Conservation (phyloP, 2,113 vertebrate species). For the Pseudorasbora parva region DNA sequence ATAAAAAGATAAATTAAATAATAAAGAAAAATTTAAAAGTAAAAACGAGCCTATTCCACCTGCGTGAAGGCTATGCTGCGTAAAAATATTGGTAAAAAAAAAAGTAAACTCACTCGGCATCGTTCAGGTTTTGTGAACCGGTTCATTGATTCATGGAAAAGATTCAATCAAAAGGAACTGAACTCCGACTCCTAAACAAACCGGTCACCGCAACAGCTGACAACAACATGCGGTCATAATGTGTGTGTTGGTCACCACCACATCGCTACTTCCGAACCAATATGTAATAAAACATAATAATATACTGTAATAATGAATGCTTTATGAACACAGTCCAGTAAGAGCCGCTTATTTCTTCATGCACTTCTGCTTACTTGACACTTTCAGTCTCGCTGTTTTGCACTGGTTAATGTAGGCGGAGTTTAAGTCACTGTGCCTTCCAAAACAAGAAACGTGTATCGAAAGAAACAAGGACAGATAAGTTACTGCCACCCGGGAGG, state of each 20-base stretch:
- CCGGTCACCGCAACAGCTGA: neutral
- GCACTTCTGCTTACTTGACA: conserved; percentile 30
- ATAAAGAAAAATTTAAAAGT: no score
- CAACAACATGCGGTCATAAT: no score
- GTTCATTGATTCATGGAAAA: neutral
- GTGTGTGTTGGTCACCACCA: no score
- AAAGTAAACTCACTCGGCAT: no score
- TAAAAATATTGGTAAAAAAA: no score
- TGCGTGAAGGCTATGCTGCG: no score
- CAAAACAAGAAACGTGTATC: conserved; percentile 66
- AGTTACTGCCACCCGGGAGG: neutral
- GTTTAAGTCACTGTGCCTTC: neutral
- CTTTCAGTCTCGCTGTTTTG: conserved; percentile 57
- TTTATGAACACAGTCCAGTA: neutral
- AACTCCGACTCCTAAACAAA: neutral
- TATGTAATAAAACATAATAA: neutral
- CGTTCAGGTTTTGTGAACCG: neutral
- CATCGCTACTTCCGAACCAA: neutral
- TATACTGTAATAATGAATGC: neutral
- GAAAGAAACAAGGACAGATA: conserved; percentile 52
- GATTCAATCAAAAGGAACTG: neutral
- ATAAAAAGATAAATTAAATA: no score
- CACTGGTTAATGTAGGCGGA: conserved; percentile 46
- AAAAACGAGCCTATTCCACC: no score
- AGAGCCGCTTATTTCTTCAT: neutral